Conservation (phyloP, 2,888 invertebrate genomes). For the Phyto melanocephala region DNA sequence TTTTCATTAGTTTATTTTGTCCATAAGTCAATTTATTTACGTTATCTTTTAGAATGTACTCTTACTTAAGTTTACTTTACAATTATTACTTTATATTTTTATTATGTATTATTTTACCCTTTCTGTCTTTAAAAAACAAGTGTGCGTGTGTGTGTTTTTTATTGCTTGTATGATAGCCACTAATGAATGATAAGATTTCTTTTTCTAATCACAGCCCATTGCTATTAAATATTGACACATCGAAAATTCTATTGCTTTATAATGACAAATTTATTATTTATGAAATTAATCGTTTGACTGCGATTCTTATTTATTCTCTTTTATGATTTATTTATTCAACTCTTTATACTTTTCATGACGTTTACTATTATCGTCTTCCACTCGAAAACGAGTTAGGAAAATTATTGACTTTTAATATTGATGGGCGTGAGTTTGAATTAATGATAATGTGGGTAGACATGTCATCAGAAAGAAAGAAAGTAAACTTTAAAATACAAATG, state of each 20-base stretch:
- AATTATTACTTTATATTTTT: slow-evolving; percentile 22
- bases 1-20: slow-evolving; percentile 1
- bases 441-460: neutral
- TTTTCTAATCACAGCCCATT: slow-evolving; percentile 63
- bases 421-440: neutral
- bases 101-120: neutral
- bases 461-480: slow-evolving; percentile 27
- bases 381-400: slow-evolving; percentile 11
- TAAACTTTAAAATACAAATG: neutral
- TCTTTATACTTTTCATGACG: slow-evolving; percentile 28
- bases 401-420: slow-evolving; percentile 7
- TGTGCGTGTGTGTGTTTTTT: slow-evolving; percentile 10
- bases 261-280: slow-evolving; percentile 67
- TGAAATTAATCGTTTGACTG: slow-evolving; percentile 51
- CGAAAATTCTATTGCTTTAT: slow-evolving; percentile 67
- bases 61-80: slow-evolving; percentile 27
- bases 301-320: slow-evolving; percentile 47
- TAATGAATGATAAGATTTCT: slow-evolving; percentile 63
- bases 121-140: neutral
- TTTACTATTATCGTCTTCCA: slow-evolving; percentile 16
- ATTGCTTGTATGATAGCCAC: slow-evolving; percentile 19
- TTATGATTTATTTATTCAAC: slow-evolving; percentile 53
- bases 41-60: slow-evolving; percentile 30
- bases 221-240: slow-evolving; percentile 67
- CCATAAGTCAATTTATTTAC: slow-evolving; percentile 12